A percentile compares a stretch with the other conserved stretches of the same genome.
phyloP scores from a whole-genome alignment of 2,797 vertebrate species.

The Xyrichtys novacula region DNA sequence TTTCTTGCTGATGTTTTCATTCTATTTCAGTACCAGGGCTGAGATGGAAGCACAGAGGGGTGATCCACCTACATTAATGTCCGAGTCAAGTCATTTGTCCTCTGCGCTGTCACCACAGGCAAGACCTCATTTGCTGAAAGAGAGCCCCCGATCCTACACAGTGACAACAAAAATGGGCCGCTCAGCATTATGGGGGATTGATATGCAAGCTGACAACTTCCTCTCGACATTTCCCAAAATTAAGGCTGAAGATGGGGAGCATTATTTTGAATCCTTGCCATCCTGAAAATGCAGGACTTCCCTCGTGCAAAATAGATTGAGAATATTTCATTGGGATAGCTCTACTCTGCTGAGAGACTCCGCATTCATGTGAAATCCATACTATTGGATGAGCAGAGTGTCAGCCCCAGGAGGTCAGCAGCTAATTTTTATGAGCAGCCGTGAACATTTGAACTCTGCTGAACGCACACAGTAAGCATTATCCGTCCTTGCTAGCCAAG shows the following conservation, averaged over 20 bases:
- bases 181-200: conserved; percentile 58
- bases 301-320: conserved; percentile 28
- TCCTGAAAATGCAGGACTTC: conserved; percentile 52
- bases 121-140: conserved; percentile 78
- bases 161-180: conserved; percentile 67
- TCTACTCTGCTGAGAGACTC: conserved; percentile 7
- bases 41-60: conserved; percentile 68
- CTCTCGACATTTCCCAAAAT: conserved; percentile 66
- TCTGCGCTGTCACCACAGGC: conserved; percentile 64
- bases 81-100: conserved; percentile 76
- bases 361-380: conserved; percentile 45
- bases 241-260: conserved; percentile 35
- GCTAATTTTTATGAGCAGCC: conserved; percentile 40
- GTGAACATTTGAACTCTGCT: conserved; percentile 36
- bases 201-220: conserved; percentile 71
- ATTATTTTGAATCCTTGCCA: conserved; percentile 45
- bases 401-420: conserved; percentile 35
- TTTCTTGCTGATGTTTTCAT: conserved; percentile 75
- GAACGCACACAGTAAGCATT: conserved; percentile 30
- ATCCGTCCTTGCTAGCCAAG: conserved; percentile 47
- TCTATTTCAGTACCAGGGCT: conserved; percentile 60
- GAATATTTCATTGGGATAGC: not conserved
- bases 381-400: conserved; percentile 20
- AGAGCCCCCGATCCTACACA: conserved; percentile 64
- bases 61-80: conserved; percentile 75